Evolutionary conservation across 2,888 invertebrate genomes (phyloP).

Genomic region (Microplitis manilae): DNA sequence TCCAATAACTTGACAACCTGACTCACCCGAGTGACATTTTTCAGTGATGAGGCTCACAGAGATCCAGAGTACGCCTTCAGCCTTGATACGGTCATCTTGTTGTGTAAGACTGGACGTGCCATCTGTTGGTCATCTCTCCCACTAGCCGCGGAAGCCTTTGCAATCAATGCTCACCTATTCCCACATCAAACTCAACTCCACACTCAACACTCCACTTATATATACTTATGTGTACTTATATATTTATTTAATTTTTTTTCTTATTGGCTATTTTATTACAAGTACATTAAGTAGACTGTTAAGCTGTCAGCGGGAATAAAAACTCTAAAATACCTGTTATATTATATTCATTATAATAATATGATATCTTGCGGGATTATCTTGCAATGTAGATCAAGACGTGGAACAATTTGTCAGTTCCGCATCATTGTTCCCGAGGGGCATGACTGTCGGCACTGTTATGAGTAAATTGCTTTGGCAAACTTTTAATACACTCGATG

Average conservation of each 20-base stretch:
- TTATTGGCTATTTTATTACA: background rate
- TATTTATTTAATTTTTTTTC: background rate
- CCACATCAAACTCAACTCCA: background rate
- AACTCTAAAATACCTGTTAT: background rate
- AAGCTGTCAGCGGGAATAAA: constrained; percentile 11
- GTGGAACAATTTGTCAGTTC: constrained; percentile 19
- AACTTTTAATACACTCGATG: constrained; percentile 12
- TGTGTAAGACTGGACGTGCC: constrained; percentile 53
- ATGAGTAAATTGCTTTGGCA: background rate
- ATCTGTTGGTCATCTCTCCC: constrained; percentile 54
- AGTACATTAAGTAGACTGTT: constrained; percentile 16
- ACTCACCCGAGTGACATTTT: constrained; percentile 26
- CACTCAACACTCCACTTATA: no score
- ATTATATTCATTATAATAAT: constrained; percentile 8
- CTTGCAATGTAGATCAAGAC: constrained; percentile 14
- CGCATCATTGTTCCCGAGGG: constrained; percentile 16
- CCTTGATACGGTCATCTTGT: constrained; percentile 17
- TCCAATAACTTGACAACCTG: constrained; percentile 15
- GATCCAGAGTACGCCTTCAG: background rate
- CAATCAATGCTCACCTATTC: constrained; percentile 46
- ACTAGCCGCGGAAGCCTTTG: constrained; percentile 48
- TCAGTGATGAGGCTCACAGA: constrained; percentile 4
- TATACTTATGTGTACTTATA: no score
- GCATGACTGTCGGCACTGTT: constrained; percentile 14
- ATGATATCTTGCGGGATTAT: constrained; percentile 5